These are phyloP conservation scores for Belonocnema kinseyi DNA, from an alignment of 1,140 invertebrate species.

Conservation along the genomic window DNA sequence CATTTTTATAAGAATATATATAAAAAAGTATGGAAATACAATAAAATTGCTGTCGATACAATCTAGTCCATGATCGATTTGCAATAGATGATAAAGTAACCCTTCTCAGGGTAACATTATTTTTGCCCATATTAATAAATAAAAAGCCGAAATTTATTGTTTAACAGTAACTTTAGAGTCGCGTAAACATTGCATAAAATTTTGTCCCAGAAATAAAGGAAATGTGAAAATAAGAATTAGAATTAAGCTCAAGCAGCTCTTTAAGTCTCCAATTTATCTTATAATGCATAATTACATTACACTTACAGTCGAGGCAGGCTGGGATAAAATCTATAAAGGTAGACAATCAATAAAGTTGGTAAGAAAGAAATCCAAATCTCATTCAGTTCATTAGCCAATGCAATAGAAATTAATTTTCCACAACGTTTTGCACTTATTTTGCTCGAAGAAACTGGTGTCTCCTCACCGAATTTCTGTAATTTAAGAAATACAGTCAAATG, in stretches of 20 bases:
- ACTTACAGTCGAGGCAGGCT: slow-evolving; percentile 78
- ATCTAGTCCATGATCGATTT: no score
- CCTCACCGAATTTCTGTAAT: slow-evolving; percentile 77
- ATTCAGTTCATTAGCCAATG: slow-evolving; percentile 85
- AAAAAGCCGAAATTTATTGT: background rate
- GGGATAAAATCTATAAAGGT: slow-evolving; percentile 81
- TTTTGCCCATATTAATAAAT: no score
- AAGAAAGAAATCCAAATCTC: slow-evolving; percentile 86
- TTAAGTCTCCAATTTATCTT: background rate
- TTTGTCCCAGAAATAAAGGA: slow-evolving; percentile 64
- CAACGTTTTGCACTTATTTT: slow-evolving; percentile 85
- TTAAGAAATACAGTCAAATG: slow-evolving; percentile 2
- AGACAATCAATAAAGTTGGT: slow-evolving; percentile 80
- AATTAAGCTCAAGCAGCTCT: background rate
- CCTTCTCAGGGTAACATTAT: no score
- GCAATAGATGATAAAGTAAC: no score
- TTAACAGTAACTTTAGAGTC: slow-evolving; percentile 61
- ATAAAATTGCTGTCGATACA: no score
- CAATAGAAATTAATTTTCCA: slow-evolving; percentile 82
- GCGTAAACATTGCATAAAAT: slow-evolving; percentile 63
- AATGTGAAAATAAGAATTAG: slow-evolving; percentile 63
- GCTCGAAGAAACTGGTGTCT: slow-evolving; percentile 74
- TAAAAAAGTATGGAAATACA: no score
- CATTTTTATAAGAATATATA: no score
- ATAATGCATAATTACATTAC: background rate